Base-by-base conservation (phyloP, 2,797 vertebrate species). In the Limosa lapponica region DNA sequence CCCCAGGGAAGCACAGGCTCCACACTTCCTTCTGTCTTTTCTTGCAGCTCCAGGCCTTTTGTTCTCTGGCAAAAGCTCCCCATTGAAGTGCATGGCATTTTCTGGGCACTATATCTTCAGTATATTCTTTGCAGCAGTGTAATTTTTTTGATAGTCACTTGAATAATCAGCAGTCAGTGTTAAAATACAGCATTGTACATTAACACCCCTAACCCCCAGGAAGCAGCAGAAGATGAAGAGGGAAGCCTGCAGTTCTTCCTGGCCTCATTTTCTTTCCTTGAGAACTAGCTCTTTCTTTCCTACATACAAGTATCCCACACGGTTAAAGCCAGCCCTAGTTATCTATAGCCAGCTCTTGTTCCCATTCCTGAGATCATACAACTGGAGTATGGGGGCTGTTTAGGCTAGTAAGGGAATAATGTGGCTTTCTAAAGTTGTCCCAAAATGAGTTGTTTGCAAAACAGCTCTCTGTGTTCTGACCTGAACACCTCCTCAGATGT, bases 241-340 rank as follows among this genome's bases (percentile, higher is more conserved):
- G 46, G 78, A 82, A 83, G 77, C 77, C 78, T 92, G 89, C 72
- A 95, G 66, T 75, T 93, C 87, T 91, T 90, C 92, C 75, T 96
- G 95, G 79, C 71, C 71, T 91, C 49, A 57, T 95, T 95, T 94
- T 87, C 95, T 90, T 89, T 87, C 93, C 96, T 91, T 72, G 87
- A 97, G 93, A 97, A 96, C 88, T 67, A 96, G 93, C 92, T 95
- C 92, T 84, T 94, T 93, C 85, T 97, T 97, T 89, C 49, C 97
- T 97, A 43, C 79, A 30, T 90, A 95, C 95, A 97, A 96, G 93
- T 92, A 85, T 83, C 93, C 80, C 94, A 96, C 82, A 86, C 61
- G 78, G 81, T 72, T 78, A 92, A 81, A 75, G 43, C 54, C 94
- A 92, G 90, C 51, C 67, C 69, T 39, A 51, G 89, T 72, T 83